These are phyloP conservation scores for Drosophila longiperda DNA, from an alignment of 2,888 invertebrate species.

Conservation along the genomic window DNA sequence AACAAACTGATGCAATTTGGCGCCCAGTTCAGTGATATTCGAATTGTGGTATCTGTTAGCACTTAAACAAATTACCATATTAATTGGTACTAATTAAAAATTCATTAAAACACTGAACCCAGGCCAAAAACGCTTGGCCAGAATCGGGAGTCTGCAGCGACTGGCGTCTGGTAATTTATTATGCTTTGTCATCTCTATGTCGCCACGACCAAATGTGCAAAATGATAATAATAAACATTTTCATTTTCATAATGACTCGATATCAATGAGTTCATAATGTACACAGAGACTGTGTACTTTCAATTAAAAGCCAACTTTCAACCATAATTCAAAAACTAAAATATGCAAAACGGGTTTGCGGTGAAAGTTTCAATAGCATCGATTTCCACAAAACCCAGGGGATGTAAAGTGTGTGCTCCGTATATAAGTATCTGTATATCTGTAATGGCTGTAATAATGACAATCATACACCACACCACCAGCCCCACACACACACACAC, in stretches of 20 bases:
- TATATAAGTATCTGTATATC: conserved; percentile 10
- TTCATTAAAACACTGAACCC: conserved; percentile 68
- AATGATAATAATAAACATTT: conserved; percentile 80
- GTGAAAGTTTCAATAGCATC: conserved; percentile 72
- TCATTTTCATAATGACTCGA: conserved; percentile 67
- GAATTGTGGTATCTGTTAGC: conserved; percentile 44
- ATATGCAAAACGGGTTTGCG: conserved; percentile 69
- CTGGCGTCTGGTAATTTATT: conserved; percentile 64
- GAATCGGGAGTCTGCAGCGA: conserved; percentile 25
- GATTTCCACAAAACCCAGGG: conserved; percentile 48
- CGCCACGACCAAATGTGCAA: conserved; percentile 64
- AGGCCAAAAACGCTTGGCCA: conserved; percentile 17
- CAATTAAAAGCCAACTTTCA: conserved; percentile 79
- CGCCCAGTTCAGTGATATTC: conserved; percentile 6
- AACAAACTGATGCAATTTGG: conserved; percentile 1
- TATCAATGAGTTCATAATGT: conserved; percentile 80
- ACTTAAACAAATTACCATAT: conserved; percentile 81
- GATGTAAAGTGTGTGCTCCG: conserved; percentile 13
- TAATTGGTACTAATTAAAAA: conserved; percentile 83
- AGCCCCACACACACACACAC: conserved; percentile 4
- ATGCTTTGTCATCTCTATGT: conserved; percentile 77
- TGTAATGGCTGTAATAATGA: conserved; percentile 51
- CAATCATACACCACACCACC: conserved; percentile 2
- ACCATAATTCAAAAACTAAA: conserved; percentile 80
- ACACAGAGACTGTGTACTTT: conserved; percentile 68